phyloP scores from a whole-genome alignment of 2,113 vertebrate species.

The Trichechus manatus region DNA sequence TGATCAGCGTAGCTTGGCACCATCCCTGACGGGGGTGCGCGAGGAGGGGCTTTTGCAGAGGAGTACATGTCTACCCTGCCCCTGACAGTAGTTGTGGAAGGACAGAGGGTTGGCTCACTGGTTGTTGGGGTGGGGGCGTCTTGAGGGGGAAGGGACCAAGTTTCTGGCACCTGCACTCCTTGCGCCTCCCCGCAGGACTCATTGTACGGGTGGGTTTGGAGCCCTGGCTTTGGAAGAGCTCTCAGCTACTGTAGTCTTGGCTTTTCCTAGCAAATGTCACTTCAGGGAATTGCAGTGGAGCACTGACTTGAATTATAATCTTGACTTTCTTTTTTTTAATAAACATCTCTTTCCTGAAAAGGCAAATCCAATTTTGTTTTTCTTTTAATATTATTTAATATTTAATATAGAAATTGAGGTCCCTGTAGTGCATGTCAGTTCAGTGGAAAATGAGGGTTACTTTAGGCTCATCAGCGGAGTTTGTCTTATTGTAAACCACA shows the following conservation, averaged over 20 bases:
- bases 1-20: neutral
- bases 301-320: conserved; percentile 73
- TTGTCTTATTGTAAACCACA: conserved; percentile 67
- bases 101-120: neutral
- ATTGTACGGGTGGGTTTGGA: fast-evolving
- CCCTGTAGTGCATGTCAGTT: conserved; percentile 76
- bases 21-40: neutral
- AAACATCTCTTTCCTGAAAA: conserved; percentile 80
- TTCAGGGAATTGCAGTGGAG: conserved; percentile 75
- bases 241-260: conserved; percentile 27
- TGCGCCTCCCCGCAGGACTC: neutral
- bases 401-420: conserved; percentile 81
- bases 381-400: conserved; percentile 85
- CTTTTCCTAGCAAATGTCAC: conserved; percentile 65
- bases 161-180: neutral
- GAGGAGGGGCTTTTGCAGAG: neutral
- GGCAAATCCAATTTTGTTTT: conserved; percentile 82
- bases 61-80: neutral
- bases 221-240: neutral
- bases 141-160: neutral
- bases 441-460: conserved; percentile 77
- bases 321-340: conserved; percentile 78
- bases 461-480: conserved; percentile 65
- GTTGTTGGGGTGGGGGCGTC: neutral
- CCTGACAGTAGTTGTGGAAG: neutral